Conservation (phyloP, 2,113 vertebrate species). For the Ptilorrhoa leucosticta region DNA sequence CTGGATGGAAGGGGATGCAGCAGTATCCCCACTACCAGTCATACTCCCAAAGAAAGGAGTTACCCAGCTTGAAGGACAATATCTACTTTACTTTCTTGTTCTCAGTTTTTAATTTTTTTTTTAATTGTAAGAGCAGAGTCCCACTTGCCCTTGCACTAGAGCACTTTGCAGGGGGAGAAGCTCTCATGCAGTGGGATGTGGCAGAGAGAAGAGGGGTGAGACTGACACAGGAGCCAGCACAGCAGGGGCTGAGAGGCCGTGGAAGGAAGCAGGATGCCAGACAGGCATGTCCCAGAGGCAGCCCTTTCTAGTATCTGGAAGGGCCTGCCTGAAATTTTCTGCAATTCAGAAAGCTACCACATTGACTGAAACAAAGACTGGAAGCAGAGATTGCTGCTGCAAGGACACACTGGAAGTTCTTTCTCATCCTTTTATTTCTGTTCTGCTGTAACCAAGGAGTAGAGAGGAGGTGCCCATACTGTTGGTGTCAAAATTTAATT, state of each 20-base stretch:
- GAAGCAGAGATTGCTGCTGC: neutral
- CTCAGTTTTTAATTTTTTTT: neutral
- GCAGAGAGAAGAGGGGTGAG: neutral
- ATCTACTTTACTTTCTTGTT: neutral
- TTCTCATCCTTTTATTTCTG: neutral
- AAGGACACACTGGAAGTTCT: neutral
- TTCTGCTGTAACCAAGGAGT: neutral
- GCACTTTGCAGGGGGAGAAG: neutral
- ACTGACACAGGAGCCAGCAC: neutral
- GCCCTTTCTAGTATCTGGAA: neutral
- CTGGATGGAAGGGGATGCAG: neutral
- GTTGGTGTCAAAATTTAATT: neutral
- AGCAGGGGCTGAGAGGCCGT: neutral
- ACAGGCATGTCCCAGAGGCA: rapidly evolving
- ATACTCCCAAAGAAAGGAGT: neutral
- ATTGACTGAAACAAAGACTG: neutral
- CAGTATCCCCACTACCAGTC: neutral
- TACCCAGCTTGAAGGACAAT: neutral
- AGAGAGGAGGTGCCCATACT: neutral
- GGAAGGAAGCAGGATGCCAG: neutral
- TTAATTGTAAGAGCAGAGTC: neutral
- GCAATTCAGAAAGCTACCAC: neutral
- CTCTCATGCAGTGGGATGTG: neutral
- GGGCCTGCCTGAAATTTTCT: neutral
- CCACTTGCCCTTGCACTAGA: neutral